Evolutionary conservation across 2,888 invertebrate species (phyloP).

Genomic region (Meta bourneti): DNA sequence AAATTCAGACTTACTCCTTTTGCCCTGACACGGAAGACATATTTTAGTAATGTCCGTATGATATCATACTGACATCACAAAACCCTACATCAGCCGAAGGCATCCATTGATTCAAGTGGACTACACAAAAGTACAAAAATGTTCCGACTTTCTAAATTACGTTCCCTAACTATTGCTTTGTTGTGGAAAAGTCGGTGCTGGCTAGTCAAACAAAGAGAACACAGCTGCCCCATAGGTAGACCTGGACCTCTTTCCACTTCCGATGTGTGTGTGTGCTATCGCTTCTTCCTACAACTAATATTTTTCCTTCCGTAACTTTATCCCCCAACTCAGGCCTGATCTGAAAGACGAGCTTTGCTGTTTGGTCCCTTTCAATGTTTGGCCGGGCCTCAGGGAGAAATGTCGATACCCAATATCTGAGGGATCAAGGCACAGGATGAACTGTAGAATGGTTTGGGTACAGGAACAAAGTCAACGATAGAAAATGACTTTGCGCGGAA

Average conservation of each 20-base stretch:
- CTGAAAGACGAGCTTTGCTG: slow-evolving; percentile 48
- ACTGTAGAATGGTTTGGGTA: slow-evolving; percentile 68
- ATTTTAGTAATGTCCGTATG: no score
- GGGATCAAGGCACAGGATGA: slow-evolving; percentile 69
- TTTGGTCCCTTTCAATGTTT: slow-evolving; percentile 66
- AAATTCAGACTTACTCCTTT: no score
- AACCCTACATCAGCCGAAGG: no score
- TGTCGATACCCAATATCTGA: slow-evolving; percentile 75
- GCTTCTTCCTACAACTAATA: slow-evolving; percentile 56
- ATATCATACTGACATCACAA: no score
- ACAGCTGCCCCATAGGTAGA: slow-evolving; percentile 25
- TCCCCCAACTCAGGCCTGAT: slow-evolving; percentile 42
- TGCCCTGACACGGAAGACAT: no score
- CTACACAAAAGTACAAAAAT: no score
- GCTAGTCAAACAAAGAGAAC: slow-evolving; percentile 10
- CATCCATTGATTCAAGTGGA: no score
- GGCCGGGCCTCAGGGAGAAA: slow-evolving; percentile 60
- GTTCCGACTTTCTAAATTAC: not conserved
- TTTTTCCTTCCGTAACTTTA: slow-evolving; percentile 66
- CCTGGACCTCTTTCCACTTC: not conserved
- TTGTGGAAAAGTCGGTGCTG: not conserved
- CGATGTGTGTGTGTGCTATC: no score
- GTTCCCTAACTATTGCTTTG: not conserved
- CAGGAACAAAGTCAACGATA: slow-evolving; percentile 73
- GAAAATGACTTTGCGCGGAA: slow-evolving; percentile 74